These are phyloP conservation scores for Margaritifera margaritifera DNA, from an alignment of 2,888 invertebrate species.

Conservation along the genomic window DNA sequence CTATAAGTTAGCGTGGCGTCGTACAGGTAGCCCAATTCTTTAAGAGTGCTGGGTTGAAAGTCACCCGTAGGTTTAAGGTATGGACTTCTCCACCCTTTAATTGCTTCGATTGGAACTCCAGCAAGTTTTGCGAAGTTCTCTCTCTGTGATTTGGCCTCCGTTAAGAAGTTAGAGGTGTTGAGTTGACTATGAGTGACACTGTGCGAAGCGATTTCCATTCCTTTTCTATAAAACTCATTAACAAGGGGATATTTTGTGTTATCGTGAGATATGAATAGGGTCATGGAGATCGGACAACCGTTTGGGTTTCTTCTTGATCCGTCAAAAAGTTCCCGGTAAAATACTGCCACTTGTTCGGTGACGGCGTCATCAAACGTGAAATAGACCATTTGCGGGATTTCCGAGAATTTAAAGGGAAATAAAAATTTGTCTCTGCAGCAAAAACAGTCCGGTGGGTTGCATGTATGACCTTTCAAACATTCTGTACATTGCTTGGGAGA, in stretches of 20 bases:
- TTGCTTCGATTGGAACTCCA: conserved; percentile 51
- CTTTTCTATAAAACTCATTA: conserved; percentile 56
- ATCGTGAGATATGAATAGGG: conserved; percentile 98
- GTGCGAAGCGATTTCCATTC: conserved; percentile 60
- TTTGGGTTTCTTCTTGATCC: conserved; percentile 77
- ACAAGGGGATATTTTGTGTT: conserved; percentile 98
- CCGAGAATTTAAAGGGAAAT: conserved; percentile 39
- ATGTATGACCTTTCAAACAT: conserved; percentile 37
- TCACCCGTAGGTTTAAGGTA: conserved; percentile 62
- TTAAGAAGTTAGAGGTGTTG: conserved; percentile 36
- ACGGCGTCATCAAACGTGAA: conserved; percentile 66
- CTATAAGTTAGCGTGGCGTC: conserved; percentile 61
- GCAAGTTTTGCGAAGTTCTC: conserved; percentile 73
- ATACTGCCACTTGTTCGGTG: conserved; percentile 47
- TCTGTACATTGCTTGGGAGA: conserved; percentile 18
- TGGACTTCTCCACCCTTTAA: conserved; percentile 62
- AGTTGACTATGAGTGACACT: conserved; percentile 59
- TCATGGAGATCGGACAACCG: conserved; percentile 85
- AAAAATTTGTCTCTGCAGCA: conserved; percentile 44
- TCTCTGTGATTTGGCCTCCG: conserved; percentile 56
- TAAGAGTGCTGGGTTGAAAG: conserved; percentile 40
- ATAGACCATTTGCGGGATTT: conserved; percentile 63
- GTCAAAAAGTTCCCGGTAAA: conserved; percentile 52
- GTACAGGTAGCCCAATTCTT: conserved; percentile 52
- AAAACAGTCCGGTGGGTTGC: conserved; percentile 47